Evolutionary conservation across 2,797 vertebrate genomes (phyloP).

Genomic region (Pterois miles): DNA sequence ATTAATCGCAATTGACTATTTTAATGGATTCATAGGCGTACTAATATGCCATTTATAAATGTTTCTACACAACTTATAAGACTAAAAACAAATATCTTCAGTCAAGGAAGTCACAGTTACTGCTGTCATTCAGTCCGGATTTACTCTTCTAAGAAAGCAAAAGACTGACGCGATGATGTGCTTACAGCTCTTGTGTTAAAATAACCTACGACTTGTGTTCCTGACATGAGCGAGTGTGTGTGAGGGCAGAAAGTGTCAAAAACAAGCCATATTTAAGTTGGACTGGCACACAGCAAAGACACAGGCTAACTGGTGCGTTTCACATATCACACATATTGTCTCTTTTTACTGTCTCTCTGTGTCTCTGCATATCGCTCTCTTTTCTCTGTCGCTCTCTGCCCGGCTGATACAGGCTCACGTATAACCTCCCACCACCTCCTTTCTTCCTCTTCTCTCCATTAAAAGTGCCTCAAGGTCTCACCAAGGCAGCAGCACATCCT

Average conservation of each 20-base stretch:
- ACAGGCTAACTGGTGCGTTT: constrained; percentile 71
- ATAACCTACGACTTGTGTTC: constrained; percentile 21
- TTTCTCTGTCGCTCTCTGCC: constrained; percentile 10
- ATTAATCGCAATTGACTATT: too few relatives aligned
- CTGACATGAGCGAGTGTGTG: constrained; percentile 17
- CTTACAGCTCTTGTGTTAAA: constrained; percentile 35
- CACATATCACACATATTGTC: constrained; percentile 42
- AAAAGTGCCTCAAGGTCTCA: constrained; percentile 61
- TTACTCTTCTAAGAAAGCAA: constrained; percentile 2
- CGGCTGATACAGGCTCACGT: constrained; percentile 30
- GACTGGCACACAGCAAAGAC: constrained; percentile 59
- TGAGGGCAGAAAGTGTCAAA: constrained; percentile 57
- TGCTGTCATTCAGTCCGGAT: constrained; percentile 12
- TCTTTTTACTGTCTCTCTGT: constrained; percentile 54
- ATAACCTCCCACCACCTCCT: constrained; percentile 44
- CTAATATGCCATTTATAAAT: neutral
- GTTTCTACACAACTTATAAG: neutral
- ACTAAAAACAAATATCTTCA: neutral
- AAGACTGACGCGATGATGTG: constrained; percentile 9
- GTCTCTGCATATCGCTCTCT: constrained; percentile 28
- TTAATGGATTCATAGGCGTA: too few relatives aligned
- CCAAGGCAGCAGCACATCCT: constrained; percentile 29
- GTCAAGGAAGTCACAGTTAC: neutral
- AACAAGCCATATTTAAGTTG: constrained; percentile 67
- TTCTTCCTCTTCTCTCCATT: constrained; percentile 44